Evolutionary conservation across 2,797 vertebrate species (phyloP).

Genomic region (Meriones psammophilus): DNA sequence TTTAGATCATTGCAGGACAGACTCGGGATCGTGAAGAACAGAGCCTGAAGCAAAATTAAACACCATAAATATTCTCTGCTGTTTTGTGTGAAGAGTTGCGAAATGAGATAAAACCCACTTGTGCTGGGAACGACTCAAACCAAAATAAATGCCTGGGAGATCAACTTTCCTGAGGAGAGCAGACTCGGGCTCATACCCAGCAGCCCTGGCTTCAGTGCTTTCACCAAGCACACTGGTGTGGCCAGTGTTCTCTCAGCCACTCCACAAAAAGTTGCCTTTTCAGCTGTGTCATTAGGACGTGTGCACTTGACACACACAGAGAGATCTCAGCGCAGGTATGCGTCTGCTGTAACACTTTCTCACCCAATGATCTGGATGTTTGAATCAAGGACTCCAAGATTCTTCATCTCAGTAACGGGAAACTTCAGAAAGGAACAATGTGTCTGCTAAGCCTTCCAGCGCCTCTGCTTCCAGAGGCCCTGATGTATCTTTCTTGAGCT

Average conservation of each 20-base stretch:
- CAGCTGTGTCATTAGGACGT: too few species aligned
- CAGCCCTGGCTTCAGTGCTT: neutral
- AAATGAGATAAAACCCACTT: neutral
- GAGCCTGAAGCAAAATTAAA: slow-evolving; percentile 68
- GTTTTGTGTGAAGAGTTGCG: slow-evolving; percentile 49
- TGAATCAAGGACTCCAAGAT: neutral
- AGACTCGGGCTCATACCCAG: neutral
- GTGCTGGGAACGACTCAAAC: neutral
- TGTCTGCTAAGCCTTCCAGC: neutral
- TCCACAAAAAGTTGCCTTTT: neutral
- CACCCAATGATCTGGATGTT: neutral
- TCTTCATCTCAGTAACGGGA: slow-evolving; percentile 13
- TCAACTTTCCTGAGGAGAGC: neutral
- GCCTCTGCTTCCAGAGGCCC: neutral
- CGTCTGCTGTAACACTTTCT: neutral
- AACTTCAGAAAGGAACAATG: neutral
- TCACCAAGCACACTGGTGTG: neutral
- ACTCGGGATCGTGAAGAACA: slow-evolving; percentile 56
- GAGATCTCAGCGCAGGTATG: neutral
- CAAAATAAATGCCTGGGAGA: neutral
- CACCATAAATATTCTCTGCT: slow-evolving; percentile 52
- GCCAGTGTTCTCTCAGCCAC: neutral
- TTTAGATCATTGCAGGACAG: slow-evolving; percentile 60
- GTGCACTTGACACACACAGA: neutral
- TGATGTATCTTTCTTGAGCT: neutral